Evolutionary conservation across 2,797 vertebrate genomes (phyloP), one percentile per base, ranked within the genome.

Genomic region (Tarsius wallacei): DNA sequence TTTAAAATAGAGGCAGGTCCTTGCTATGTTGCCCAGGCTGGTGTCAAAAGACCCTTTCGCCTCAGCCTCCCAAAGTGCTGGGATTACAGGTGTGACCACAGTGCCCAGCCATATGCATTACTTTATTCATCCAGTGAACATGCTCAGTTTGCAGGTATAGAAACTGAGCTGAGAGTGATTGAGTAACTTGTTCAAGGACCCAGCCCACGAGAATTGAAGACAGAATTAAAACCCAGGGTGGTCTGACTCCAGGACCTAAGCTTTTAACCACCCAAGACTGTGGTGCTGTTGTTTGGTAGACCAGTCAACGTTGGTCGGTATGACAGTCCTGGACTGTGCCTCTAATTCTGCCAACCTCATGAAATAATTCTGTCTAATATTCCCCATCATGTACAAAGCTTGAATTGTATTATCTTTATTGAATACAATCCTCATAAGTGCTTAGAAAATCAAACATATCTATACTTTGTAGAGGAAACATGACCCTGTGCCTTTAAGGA

Each of bases 401-500:
- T n/a, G 49, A 90, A 73, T 71, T 90, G 1, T 83, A 17, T 73
- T 70, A 47, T 57, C 49, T 77, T 81, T 73, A 87, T 86, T 42
- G 16, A 86, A 76, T 19, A 76, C n/a, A 15, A 80, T 77, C 70
- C 70, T 90, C 42, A 3, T 57, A 17, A 73, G 82, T 92, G n/a
- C 64, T 77, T 82, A 74, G 28, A 90, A 49, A 91, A 97, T 70
- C 93, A 63, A n/a, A n/a, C n/a, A n/a, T n/a, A n/a, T n/a, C 31
- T 94, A 84, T 71, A 57, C 55, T 93, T 87, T 49, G 10, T 86
- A 82, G 28, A 86, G 76, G 73, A 92, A 88, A 81, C 33, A 33
- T n/a, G n/a, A 74, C 42, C 49, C 28, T 11, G 47, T 47, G 31
- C 19, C 17, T 19, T 95, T 86, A 73, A 90, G 68, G 63, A n/a